Conservation (phyloP, 2,888 invertebrate genomes). For the Notodonta dromedarius region DNA sequence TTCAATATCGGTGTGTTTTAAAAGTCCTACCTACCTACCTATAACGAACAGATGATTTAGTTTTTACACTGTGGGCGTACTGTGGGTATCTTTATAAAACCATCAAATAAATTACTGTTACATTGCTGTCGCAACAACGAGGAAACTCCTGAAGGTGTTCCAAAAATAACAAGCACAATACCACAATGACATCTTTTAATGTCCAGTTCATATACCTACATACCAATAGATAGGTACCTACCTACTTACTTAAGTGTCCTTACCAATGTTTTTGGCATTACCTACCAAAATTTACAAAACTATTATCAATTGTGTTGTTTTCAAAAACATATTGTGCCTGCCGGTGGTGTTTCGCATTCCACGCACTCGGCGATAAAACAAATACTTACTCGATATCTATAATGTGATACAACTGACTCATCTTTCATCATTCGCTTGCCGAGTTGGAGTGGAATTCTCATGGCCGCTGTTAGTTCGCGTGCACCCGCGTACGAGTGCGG, state of each 20-base stretch:
- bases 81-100: no score
- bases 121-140: no score
- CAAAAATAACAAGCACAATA: neutral
- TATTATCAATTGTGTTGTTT: constrained; percentile 14
- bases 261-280: neutral
- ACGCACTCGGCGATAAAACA: constrained; percentile 47
- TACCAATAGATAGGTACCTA: no score
- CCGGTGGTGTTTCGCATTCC: constrained; percentile 44
- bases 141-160: neutral
- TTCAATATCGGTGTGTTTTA: no score
- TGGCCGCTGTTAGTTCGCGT: constrained; percentile 69
- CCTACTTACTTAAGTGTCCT: no score
- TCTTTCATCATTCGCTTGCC: constrained; percentile 66
- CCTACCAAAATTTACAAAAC: neutral
- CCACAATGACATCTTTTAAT: no score
- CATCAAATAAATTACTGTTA: no score
- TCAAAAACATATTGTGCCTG: constrained; percentile 19
- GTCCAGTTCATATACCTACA: no score
- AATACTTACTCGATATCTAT: constrained; percentile 58
- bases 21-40: no score
- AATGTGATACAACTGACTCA: constrained; percentile 70
- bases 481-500: constrained; percentile 69
- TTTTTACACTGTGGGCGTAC: no score
- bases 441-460: constrained; percentile 58
- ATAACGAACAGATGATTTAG: no score